Evolutionary conservation across 2,888 invertebrate genomes (phyloP).

Genomic region (Blera fallax): DNA sequence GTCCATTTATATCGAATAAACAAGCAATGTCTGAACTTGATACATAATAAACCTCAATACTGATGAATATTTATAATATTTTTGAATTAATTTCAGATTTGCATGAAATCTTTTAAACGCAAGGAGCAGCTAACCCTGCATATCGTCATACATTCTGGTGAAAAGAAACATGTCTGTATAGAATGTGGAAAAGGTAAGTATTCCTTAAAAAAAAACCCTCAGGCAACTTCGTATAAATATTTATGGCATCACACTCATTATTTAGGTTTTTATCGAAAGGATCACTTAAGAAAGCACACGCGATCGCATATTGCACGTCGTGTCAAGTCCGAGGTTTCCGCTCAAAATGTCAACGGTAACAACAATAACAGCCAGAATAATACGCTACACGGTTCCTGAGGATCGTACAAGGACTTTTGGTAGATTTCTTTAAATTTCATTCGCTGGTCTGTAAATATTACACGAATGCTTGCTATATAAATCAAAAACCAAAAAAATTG

Average conservation of each 20-base stretch:
- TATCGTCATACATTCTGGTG: constrained; percentile 94
- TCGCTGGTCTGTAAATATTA: constrained; percentile 20
- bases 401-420: constrained; percentile 83
- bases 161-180: constrained; percentile 92
- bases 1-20: too few relatives aligned
- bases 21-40: too few relatives aligned
- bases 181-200: constrained; percentile 91
- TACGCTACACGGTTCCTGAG: constrained; percentile 82
- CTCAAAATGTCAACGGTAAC: constrained; percentile 83
- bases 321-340: constrained; percentile 92
- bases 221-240: not conserved
- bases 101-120: constrained; percentile 93
- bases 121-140: constrained; percentile 94
- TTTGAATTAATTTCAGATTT: constrained; percentile 82
- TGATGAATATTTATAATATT: not conserved
- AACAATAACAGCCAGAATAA: constrained; percentile 81
- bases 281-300: constrained; percentile 92
- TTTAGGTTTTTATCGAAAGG: constrained; percentile 91
- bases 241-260: not conserved
- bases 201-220: not conserved
- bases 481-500: not conserved
- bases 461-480: constrained; percentile 28
- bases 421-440: constrained; percentile 80
- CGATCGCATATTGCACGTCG: constrained; percentile 92
- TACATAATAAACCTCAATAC: not conserved